Base-by-base conservation (phyloP, 1,140 invertebrate species). In the Cydia pomonella region DNA sequence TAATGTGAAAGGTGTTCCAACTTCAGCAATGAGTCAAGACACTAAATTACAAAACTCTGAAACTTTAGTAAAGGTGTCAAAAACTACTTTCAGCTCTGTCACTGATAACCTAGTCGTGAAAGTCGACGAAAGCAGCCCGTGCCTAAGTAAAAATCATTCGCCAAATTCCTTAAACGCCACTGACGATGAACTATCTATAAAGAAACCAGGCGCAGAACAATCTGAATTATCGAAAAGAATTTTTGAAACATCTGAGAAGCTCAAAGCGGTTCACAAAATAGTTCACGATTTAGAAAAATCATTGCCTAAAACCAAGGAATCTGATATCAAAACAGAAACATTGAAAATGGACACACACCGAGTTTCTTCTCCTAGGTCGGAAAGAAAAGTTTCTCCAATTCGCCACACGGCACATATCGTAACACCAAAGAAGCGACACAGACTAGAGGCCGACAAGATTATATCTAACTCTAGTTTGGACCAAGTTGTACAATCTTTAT, bases 391-490 rank as follows among this genome's bases (percentile, higher is more conserved):
- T 21, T 89, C 91, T 18, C 89, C 90, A 16, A 33, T 86, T 29
- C 82, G 90, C 50, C 87, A 92, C 78, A 80, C 85, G 33, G 91
- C 92, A 29, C 92, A 92, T 63, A 93, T 93, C 33, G 92, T 92
- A 4, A 94, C 93, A 66, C 94, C 94, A 9, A 95, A 95, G 77
- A 95, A 95, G 77, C 88, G 94, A 0, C 94, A 95, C 77, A 83
- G 93, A 75, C 80, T 94, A 44, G 93, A 94, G 84, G 91, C 89
- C 38, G 93, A 93, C 18, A 92, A 91, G 77, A 86, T 83, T 59
- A 79, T 84, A 73, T 82, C 86, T 29, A 85, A 89, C 80, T 87
- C 90, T 41, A 91, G 87, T 63, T 84, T 93, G 71, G 91, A 93
- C 79, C 87, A 90, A 80, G 93, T 93, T 16, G 93, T 93, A 18